Percentiles rank a stretch among this genome's conserved stretches.
Evolutionary conservation across 2,113 vertebrate species (phyloP).

Genomic region (Osmerus mordax): DNA sequence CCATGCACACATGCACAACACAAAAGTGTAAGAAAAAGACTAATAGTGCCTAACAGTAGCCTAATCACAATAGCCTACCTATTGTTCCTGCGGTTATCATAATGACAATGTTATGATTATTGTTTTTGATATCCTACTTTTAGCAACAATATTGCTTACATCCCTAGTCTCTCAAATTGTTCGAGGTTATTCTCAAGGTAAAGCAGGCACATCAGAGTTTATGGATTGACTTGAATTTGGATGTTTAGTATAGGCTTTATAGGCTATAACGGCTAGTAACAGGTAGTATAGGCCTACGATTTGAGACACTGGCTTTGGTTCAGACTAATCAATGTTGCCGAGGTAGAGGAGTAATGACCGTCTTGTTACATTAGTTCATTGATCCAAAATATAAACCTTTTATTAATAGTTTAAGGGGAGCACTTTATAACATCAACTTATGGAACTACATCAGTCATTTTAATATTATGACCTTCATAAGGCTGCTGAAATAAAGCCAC

Average conservation of each 20-base stretch:
- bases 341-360: conserved; percentile 13
- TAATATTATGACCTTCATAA: conserved; percentile 18
- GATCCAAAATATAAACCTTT: conserved; percentile 18
- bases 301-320: neutral
- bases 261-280: conserved; percentile 1
- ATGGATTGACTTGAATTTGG: neutral
- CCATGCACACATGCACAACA: no score
- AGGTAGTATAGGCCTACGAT: neutral
- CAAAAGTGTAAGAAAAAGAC: no score
- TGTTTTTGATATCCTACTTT: neutral
- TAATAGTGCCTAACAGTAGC: no score
- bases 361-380: conserved; percentile 19
- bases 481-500: neutral
- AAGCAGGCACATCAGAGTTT: neutral
- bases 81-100: no score
- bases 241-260: neutral
- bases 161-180: neutral
- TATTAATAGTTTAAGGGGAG: conserved; percentile 16
- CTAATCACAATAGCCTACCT: no score
- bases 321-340: conserved; percentile 9
- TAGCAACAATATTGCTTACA: neutral
- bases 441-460: conserved; percentile 16
- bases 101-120: neutral
- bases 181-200: neutral
- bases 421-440: conserved; percentile 16